Percentiles rank a stretch among this genome's conserved stretches.
phyloP scores from a whole-genome alignment of 2,797 vertebrate species.

The Propithecus deckenii region DNA sequence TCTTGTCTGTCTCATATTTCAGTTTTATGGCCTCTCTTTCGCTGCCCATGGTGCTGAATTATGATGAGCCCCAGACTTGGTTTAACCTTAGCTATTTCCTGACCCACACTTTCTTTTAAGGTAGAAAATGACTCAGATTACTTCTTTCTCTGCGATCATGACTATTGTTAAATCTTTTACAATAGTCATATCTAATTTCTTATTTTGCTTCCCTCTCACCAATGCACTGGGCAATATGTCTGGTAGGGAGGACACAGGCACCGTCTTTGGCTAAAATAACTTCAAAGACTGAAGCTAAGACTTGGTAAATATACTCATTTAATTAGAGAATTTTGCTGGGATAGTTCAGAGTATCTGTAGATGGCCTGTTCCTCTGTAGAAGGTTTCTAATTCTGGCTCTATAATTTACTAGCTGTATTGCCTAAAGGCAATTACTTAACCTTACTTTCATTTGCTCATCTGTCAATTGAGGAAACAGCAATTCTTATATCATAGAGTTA shows the following conservation, averaged over 20 bases:
- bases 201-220: neutral
- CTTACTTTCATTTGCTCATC: slow-evolving; percentile 13
- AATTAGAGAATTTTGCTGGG: neutral
- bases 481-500: neutral
- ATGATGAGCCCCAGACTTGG: slow-evolving; percentile 73
- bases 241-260: neutral
- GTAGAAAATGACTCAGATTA: slow-evolving; percentile 63
- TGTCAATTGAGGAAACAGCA: neutral
- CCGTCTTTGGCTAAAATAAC: neutral
- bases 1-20: slow-evolving; percentile 80
- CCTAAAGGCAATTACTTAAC: neutral
- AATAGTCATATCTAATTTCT: slow-evolving; percentile 55
- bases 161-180: slow-evolving; percentile 64
- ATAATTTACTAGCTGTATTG: neutral
- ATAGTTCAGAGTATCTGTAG: neutral
- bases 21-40: slow-evolving; percentile 75
- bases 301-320: neutral
- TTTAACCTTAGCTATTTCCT: slow-evolving; percentile 73
- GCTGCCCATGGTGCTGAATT: slow-evolving; percentile 75
- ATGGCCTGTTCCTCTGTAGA: neutral
- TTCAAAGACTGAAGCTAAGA: neutral
- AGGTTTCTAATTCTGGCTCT: neutral
- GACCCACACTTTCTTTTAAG: slow-evolving; percentile 63
- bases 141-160: slow-evolving; percentile 52
- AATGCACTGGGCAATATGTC: neutral